Base-by-base conservation (phyloP, 1,140 invertebrate genomes). In the Mizuhopecten yessoensis region DNA sequence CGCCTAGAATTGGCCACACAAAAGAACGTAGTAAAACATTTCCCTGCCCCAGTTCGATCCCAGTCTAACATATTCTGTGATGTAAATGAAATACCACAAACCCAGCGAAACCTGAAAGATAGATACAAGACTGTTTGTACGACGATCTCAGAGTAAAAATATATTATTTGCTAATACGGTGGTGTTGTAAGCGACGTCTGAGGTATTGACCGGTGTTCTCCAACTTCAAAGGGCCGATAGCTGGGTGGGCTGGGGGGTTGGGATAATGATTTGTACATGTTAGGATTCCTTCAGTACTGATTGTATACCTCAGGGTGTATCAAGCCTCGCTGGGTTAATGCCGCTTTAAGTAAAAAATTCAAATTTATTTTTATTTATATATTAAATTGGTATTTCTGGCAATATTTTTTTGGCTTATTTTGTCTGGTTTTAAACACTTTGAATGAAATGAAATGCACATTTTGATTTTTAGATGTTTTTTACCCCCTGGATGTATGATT, bases 151-250 rank as follows among this genome's bases (percentile, higher is more conserved):
- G 57, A 75, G 57, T 17, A 2, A 39, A 75, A 75, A 75, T 75
- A 75, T 75, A 75, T 75, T 75, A 75, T 75, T 75, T 75, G 57
- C 57, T 75, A 75, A 75, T 75, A 75, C 57, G 23, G 57, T 75
- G 23, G 57, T 75, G 57, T 75, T 75, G 57, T 75, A 75, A 75
- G 57, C 57, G 45, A 17, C 45, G n/a, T 75, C n/a, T 75, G 57
- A 75, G 23, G 57, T 75, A 75, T 75, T 75, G 57, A 75, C 57
- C 57, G 57, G n/a, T 29, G 57, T 75, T 29, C 23, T 1, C 57
- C 23, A 29, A 75, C 57, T 29, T 75, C 57, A 75, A 75, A 75
- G 57, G 29, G 57, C 57, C 57, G 57, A 75, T n/a, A 75, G 57
- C 57, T 75, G 57, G 57, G 57, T 75, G 57, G 57, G 57, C 57